A percentile compares a stretch with the other conserved stretches of the same genome.
These are phyloP conservation scores for Volucella inflata DNA, from an alignment of 2,888 invertebrate species.

Conservation along the genomic window DNA sequence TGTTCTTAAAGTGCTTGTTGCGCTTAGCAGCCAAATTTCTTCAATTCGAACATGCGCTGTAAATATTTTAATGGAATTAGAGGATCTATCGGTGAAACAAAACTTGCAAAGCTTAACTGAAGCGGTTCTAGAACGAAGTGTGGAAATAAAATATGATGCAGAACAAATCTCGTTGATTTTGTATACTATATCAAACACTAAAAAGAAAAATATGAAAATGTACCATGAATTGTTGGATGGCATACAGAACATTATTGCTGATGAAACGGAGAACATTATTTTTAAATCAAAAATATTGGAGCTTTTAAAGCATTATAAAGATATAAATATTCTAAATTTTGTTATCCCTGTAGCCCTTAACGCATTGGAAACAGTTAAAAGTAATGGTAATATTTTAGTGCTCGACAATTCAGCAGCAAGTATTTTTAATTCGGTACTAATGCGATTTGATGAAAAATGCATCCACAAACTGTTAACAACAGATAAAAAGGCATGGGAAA, in stretches of 20 bases:
- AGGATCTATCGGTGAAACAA: constrained; percentile 33
- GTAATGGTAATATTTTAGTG: constrained; percentile 68
- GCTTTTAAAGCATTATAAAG: constrained; percentile 79
- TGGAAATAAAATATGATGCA: constrained; percentile 87
- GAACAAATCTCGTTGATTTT: constrained; percentile 88
- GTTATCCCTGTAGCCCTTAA: constrained; percentile 78
- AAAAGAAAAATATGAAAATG: constrained; percentile 78
- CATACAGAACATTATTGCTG: constrained; percentile 76
- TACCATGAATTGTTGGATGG: constrained; percentile 82
- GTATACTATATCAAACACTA: constrained; percentile 85
- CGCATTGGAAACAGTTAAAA: constrained; percentile 70
- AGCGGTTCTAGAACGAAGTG: constrained; percentile 81
- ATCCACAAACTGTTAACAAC: constrained; percentile 82
- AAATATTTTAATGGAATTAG: constrained; percentile 79
- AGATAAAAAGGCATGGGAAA: constrained; percentile 85
- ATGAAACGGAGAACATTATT: constrained; percentile 53
- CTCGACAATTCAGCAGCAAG: constrained; percentile 85
- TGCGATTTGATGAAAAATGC: constrained; percentile 85
- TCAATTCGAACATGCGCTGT: constrained; percentile 86
- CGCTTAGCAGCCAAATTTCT: constrained; percentile 85
- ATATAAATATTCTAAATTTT: constrained; percentile 76
- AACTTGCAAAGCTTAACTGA: constrained; percentile 82
- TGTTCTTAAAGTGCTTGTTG: constrained; percentile 82
- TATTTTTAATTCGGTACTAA: constrained; percentile 85
- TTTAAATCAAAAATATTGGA: constrained; percentile 76